Conservation (phyloP, 2,888 invertebrate species). For the Drymonia ruficornis region DNA sequence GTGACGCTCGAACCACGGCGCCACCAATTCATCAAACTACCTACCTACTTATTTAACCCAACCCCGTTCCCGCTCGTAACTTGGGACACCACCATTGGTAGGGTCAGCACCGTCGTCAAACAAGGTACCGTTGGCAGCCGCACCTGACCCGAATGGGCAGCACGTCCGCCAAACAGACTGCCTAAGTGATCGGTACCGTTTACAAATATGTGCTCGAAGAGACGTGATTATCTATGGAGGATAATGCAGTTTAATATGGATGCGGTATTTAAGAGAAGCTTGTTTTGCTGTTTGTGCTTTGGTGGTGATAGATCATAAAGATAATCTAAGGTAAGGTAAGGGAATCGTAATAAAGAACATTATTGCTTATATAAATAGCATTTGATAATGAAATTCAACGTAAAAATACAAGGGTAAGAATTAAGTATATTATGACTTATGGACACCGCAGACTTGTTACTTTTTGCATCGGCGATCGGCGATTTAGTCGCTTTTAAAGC, state of each 20-base stretch:
- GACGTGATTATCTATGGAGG: constrained; percentile 45
- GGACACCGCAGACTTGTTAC: too few species aligned
- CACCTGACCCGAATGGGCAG: constrained; percentile 76
- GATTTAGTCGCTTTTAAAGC: too few species aligned
- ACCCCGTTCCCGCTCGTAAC: constrained; percentile 21
- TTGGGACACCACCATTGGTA: constrained; percentile 45
- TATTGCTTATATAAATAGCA: too few species aligned
- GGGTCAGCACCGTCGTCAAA: constrained; percentile 78
- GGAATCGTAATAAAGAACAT: too few species aligned
- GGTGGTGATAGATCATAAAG: background rate
- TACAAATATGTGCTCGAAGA: constrained; percentile 61
- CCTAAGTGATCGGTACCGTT: constrained; percentile 79
- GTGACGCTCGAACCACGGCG: too few species aligned
- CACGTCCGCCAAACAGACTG: constrained; percentile 71
- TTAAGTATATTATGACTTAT: too few species aligned
- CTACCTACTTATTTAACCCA: too few species aligned
- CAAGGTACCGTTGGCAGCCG: constrained; percentile 75
- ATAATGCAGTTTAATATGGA: constrained; percentile 22
- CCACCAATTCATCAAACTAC: too few species aligned
- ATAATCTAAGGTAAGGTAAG: too few species aligned
- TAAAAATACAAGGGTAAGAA: too few species aligned
- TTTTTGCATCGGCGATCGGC: too few species aligned
- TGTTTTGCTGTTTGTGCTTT: background rate
- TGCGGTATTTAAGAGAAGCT: constrained; percentile 21
- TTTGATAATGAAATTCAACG: too few species aligned